A percentile compares a stretch with the other conserved stretches of the same genome.
Conservation (phyloP, 2,113 vertebrate species). For the Dermatemys mawii region DNA sequence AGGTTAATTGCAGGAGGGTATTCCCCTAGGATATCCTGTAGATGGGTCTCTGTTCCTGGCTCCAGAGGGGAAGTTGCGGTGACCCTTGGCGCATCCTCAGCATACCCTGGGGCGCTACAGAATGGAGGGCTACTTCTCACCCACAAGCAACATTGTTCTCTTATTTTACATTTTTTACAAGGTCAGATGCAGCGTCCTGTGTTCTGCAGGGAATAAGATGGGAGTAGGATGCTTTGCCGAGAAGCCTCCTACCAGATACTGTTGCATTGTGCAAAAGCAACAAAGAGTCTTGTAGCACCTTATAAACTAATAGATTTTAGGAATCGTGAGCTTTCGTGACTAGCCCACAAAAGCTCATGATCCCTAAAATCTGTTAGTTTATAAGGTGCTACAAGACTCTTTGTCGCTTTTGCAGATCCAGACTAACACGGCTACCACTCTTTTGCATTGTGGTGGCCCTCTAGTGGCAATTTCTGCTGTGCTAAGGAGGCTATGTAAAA, state of each 20-base stretch:
- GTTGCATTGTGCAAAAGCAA: neutral
- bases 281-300: no score
- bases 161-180: neutral
- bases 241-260: neutral
- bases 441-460: neutral
- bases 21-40: neutral
- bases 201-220: neutral
- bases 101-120: fast-evolving
- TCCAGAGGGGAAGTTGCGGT: neutral
- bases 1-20: neutral
- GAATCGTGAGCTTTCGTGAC: no score
- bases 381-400: no score
- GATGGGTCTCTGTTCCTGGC: neutral
- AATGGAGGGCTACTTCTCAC: neutral
- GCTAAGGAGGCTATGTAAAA: neutral
- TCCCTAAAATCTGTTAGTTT: no score
- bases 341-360: no score
- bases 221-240: neutral
- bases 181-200: neutral
- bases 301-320: no score
- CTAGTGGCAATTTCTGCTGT: neutral
- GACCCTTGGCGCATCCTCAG: neutral
- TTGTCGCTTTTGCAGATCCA: no score
- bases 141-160: neutral
- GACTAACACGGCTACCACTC: no score